A percentile compares a stretch with the other conserved stretches of the same genome.
These are phyloP conservation scores for Salmo trutta DNA, from an alignment of 2,797 vertebrate species.

Conservation along the genomic window DNA sequence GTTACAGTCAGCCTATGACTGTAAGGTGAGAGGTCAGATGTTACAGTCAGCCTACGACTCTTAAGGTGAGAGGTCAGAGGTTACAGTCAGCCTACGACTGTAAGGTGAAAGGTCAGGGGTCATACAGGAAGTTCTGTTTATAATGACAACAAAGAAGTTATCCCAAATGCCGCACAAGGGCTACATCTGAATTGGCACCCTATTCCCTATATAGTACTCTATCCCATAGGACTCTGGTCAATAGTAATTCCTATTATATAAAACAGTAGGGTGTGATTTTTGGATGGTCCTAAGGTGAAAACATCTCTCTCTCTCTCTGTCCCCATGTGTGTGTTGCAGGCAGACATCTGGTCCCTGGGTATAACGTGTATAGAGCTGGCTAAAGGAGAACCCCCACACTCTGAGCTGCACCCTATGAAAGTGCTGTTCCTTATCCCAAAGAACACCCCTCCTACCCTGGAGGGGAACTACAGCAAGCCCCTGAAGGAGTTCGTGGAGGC, in stretches of 20 bases:
- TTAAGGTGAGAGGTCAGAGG: slow-evolving; percentile 71
- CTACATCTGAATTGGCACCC: too few relatives aligned
- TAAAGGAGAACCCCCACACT: slow-evolving; percentile 95
- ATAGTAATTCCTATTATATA: too few relatives aligned
- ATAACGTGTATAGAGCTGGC: slow-evolving; percentile 97
- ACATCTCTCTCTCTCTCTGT: neutral
- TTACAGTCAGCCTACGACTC: slow-evolving; percentile 98
- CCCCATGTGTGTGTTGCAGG: slow-evolving; percentile 68
- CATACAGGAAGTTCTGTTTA: too few relatives aligned
- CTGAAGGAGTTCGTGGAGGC: slow-evolving; percentile 98
- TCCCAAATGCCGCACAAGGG: too few relatives aligned
- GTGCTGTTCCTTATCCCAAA: slow-evolving; percentile 98
- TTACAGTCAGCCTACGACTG: slow-evolving; percentile 45
- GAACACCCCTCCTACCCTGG: slow-evolving; percentile 96
- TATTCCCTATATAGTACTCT: too few relatives aligned
- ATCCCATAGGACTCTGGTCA: too few relatives aligned
- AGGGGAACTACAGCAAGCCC: slow-evolving; percentile 95
- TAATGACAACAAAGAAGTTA: too few relatives aligned
- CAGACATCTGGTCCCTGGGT: slow-evolving; percentile 98
- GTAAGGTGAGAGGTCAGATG: slow-evolving; percentile 71
- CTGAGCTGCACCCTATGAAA: slow-evolving; percentile 97
- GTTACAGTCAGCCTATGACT: too few relatives aligned
- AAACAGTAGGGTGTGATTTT: too few relatives aligned
- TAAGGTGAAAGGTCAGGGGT: slow-evolving; percentile 49
- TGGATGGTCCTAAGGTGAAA: neutral